These are phyloP conservation scores for Gymnoscopelus microlampas DNA, from an alignment of 2,797 vertebrate species.

Conservation along the genomic window DNA sequence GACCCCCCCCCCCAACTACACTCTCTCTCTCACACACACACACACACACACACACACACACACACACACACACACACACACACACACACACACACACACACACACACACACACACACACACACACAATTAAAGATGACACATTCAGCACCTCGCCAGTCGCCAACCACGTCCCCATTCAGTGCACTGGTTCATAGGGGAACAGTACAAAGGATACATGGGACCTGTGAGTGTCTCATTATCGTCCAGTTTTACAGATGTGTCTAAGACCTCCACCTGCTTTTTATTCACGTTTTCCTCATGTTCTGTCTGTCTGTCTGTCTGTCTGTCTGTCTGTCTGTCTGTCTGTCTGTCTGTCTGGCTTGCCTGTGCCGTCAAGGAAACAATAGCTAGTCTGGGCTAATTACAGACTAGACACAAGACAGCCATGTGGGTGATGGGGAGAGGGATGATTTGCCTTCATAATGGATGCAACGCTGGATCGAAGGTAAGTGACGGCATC, in stretches of 20 bases:
- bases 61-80: constrained; percentile 17
- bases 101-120: constrained; percentile 1
- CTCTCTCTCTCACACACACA: not conserved
- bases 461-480: constrained; percentile 54
- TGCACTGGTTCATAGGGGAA: constrained; percentile 19
- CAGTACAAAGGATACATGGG: constrained; percentile 42
- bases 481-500: constrained; percentile 51
- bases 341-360: constrained; percentile 45
- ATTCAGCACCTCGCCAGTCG: constrained; percentile 18
- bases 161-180: constrained; percentile 8
- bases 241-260: constrained; percentile 64
- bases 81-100: constrained; percentile 3
- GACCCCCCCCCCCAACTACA: constrained; percentile 20
- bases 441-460: constrained; percentile 57
- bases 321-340: constrained; percentile 43
- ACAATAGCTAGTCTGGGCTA: constrained; percentile 68
- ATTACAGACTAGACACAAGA: constrained; percentile 70
- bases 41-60: constrained; percentile 4
- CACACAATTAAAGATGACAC: constrained; percentile 76
- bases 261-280: constrained; percentile 74
- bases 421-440: constrained; percentile 60
- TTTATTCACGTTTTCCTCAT: constrained; percentile 52
- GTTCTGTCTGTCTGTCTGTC: constrained; percentile 29
- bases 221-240: constrained; percentile 60
- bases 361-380: constrained; percentile 66